Evolutionary conservation across 2,888 invertebrate genomes (phyloP).

Genomic region (Apodemia duryi): DNA sequence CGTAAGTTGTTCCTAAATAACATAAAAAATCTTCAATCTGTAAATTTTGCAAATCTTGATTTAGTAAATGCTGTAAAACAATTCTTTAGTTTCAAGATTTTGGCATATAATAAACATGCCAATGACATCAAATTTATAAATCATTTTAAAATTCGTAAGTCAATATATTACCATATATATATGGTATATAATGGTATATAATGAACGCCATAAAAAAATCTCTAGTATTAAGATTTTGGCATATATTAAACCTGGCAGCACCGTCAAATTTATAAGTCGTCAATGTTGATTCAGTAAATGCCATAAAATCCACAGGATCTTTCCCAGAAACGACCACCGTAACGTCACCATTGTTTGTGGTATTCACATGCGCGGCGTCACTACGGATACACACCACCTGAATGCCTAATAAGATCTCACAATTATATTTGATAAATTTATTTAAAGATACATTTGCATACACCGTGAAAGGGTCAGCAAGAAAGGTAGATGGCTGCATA

Average conservation of each 20-base stretch:
- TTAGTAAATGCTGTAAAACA: constrained; percentile 66
- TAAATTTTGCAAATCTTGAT: constrained; percentile 42
- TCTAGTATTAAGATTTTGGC: background rate
- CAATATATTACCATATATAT: too few relatives aligned
- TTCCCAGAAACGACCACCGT: constrained; percentile 76
- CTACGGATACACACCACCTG: constrained; percentile 70
- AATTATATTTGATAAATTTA: constrained; percentile 78
- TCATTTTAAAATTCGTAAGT: constrained; percentile 43
- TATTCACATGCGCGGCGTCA: constrained; percentile 64
- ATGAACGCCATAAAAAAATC: too few relatives aligned
- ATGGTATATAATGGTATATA: too few relatives aligned
- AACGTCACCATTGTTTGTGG: constrained; percentile 68
- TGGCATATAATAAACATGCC: constrained; percentile 29
- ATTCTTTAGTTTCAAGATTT: background rate
- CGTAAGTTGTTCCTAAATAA: too few relatives aligned
- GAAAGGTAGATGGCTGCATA: constrained; percentile 45
- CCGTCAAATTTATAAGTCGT: constrained; percentile 46
- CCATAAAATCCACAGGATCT: constrained; percentile 63
- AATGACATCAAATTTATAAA: constrained; percentile 45
- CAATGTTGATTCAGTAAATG: constrained; percentile 62
- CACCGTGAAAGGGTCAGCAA: constrained; percentile 60
- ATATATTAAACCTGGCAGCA: constrained; percentile 33
- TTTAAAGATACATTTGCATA: constrained; percentile 70
- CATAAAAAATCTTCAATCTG: too few relatives aligned
- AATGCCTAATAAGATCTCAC: constrained; percentile 75